Percentiles rank a stretch among this genome's conserved stretches.
phyloP scores from a whole-genome alignment of 2,888 invertebrate species.

The Pachliopta kotzebuea region DNA sequence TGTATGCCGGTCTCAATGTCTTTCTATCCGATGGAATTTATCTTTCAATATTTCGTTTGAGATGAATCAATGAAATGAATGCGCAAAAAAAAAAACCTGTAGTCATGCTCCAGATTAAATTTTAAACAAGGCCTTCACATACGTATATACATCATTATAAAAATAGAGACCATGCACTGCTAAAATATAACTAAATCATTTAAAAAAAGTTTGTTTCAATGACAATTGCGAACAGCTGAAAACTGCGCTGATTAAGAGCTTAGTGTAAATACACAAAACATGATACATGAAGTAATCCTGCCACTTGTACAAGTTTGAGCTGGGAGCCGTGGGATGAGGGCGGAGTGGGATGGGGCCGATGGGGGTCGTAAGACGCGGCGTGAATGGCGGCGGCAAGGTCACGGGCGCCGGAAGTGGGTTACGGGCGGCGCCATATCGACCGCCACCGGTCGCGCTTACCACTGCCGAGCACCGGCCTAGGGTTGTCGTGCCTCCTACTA shows the following conservation, averaged over 20 bases:
- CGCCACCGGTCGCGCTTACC: conserved; percentile 42
- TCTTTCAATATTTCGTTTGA: neutral
- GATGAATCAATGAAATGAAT: neutral
- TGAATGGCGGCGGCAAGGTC: conserved; percentile 79
- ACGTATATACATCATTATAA: neutral
- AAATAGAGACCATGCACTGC: neutral
- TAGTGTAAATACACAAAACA: conserved; percentile 42
- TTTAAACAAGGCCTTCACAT: too few species aligned
- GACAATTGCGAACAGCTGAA: conserved; percentile 28
- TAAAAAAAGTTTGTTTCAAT: neutral
- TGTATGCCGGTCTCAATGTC: neutral
- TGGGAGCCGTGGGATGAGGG: conserved; percentile 35
- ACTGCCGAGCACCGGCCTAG: conserved; percentile 34
- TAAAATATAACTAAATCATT: too few species aligned
- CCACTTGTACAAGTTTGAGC: conserved; percentile 52
- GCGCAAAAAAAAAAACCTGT: neutral
- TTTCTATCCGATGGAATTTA: neutral
- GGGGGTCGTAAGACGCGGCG: conserved; percentile 63
- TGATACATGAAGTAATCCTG: conserved; percentile 52
- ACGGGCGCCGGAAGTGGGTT: conserved; percentile 79
- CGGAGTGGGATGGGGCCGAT: conserved; percentile 36
- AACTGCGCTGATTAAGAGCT: neutral
- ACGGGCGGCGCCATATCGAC: conserved; percentile 77
- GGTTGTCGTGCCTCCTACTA: conserved; percentile 23
- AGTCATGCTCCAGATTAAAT: too few species aligned